These are phyloP conservation scores for Isichthys henryi DNA, from an alignment of 2,113 vertebrate genomes.

Conservation along the genomic window DNA sequence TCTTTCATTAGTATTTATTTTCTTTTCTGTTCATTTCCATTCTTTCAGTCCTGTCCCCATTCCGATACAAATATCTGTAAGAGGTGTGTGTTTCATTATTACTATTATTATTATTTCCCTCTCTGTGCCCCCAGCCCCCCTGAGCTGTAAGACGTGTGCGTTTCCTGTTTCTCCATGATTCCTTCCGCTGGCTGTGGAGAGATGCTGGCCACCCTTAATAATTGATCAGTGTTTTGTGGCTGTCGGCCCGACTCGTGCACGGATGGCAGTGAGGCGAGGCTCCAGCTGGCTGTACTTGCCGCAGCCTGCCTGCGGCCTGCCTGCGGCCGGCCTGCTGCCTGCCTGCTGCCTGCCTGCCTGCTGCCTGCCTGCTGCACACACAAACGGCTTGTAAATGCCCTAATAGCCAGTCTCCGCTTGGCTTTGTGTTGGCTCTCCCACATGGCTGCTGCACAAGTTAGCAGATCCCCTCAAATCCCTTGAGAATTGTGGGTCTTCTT, in stretches of 20 bases:
- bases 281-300: neutral
- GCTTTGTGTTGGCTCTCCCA: neutral
- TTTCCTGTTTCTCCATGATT: neutral
- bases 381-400: neutral
- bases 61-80: neutral
- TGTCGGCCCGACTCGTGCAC: neutral
- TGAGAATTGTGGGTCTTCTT: neutral
- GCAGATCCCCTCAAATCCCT: neutral
- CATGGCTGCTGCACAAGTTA: neutral
- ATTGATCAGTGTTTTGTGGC: conserved; percentile 12
- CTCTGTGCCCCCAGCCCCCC: neutral
- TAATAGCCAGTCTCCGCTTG: too few relatives aligned
- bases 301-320: too few relatives aligned
- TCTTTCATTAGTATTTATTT: neutral
- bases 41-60: neutral
- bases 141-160: neutral
- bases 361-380: neutral
- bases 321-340: neutral
- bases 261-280: neutral
- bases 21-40: neutral
- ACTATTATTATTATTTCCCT: neutral
- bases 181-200: neutral
- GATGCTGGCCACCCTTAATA: conserved; percentile 9
- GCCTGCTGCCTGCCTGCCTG: neutral
- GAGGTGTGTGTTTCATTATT: neutral